Percentiles rank a stretch among this genome's conserved stretches.
Evolutionary conservation across 2,888 invertebrate species (phyloP).

Genomic region (Eueremaeus valkanovi): DNA sequence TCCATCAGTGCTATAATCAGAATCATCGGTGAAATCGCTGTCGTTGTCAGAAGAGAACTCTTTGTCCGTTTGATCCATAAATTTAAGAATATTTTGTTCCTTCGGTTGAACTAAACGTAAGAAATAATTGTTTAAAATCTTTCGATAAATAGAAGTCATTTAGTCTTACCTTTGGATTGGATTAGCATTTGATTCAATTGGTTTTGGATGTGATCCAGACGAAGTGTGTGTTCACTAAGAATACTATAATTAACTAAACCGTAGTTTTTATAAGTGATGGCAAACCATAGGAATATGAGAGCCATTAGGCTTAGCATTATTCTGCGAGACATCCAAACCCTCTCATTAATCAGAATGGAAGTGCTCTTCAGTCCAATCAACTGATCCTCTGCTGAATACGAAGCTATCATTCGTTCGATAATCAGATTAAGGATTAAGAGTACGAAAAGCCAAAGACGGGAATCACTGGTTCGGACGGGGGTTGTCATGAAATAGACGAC

Average conservation of each 20-base stretch:
- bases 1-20: conserved; percentile 12
- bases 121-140: too few relatives aligned
- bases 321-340: conserved; percentile 31
- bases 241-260: conserved; percentile 28
- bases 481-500: conserved; percentile 60
- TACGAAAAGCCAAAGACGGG: conserved; percentile 59
- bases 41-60: not conserved
- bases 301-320: conserved; percentile 8
- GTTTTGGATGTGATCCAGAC: conserved; percentile 25
- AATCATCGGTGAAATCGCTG: conserved; percentile 17
- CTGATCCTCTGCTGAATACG: conserved; percentile 30
- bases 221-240: conserved; percentile 30
- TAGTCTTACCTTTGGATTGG: too few relatives aligned
- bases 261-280: conserved; percentile 33
- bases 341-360: conserved; percentile 16
- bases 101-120: too few relatives aligned
- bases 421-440: conserved; percentile 57
- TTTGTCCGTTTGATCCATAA: not conserved
- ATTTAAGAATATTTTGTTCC: not conserved
- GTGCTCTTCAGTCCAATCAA: not conserved
- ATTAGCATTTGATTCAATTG: conserved; percentile 29
- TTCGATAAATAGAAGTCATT: too few relatives aligned
- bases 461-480: conserved; percentile 57
- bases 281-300: conserved; percentile 25
- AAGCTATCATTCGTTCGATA: conserved; percentile 53